Evolutionary conservation across 2,113 vertebrate species (phyloP), one percentile per base, ranked within the genome.

Genomic region (Etheostoma spectabile): DNA sequence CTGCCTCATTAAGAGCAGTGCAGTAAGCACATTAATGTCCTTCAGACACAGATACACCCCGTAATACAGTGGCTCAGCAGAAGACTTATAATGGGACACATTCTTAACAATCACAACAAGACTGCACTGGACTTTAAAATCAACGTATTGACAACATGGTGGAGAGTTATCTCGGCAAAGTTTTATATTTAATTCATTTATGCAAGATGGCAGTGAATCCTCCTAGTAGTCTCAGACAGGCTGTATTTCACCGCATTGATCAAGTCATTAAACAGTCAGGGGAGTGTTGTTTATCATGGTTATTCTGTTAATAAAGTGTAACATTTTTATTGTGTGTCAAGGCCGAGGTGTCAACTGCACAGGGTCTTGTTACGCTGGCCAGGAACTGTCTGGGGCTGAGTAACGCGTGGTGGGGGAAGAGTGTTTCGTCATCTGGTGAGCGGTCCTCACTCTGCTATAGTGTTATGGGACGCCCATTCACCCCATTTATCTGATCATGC

Each of bases 241-340:
- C 67, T 52, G 82, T 86, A 64, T 27, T 71, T 92, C 86, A 82
- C 48, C 1, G 61, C 84, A 92, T 90, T 38, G 92, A 92, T 92
- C 74, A 52, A 65, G 73, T 78, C 70, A 76, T 92, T 89, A 90
- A 86, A 74, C 15, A 10, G 74, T 77, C 82, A 68, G 63, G 24
- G 16, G 85, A 62, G 76, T 53, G 77, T 56, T 70, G 61, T 82
- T 62, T 35, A 46, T 84, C 85, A 64, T 8, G 45, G 76, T 68
- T 79, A 56, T 74, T 57, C 68, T 75, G 35, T 64, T 88, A 80
- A 86, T 84, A 77, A 77, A 79, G 55, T 56, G 12, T 15, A 64
- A 15, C 4, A 13, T 62, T 66, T 86, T 82, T 82, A 85, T 70
- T 73, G 60, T 24, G 18, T 2, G 48, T 27, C 6, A 0, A 57